Base-by-base conservation (phyloP, 2,888 invertebrate species). In the Leptopilina syphax region DNA sequence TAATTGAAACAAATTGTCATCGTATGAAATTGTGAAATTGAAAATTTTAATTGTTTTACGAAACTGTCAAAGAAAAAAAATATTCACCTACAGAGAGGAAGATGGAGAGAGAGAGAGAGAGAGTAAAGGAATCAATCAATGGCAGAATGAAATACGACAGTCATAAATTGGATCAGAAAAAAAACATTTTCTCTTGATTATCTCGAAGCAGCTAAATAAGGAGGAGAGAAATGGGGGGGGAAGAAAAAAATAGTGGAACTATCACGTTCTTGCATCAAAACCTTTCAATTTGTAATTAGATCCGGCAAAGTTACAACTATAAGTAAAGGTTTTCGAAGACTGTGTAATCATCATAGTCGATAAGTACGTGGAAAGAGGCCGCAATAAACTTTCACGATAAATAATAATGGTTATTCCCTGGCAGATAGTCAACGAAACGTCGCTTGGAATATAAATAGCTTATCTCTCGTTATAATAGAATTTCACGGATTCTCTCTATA, bases 201-300 rank as follows among this genome's bases (percentile, higher is more conserved):
- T 65, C 65, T 34, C 10, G 24, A 65, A 9, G 27, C 34, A 10
- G 44, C 34, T 34, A 34, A 34, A 34, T 34, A 34, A 34, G 34
- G 34, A 34, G 34, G 34, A 34, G 34, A 34, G 27, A 27, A 3
- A 27, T 1, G 3, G 27, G 3, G 34, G 50, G 50, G 50, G 50
- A 12, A 12, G 10, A 65, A 12, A 34, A 27, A 65, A 65, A 65
- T 27, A 65, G 10, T 65, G 65, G 65, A 65, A 9, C 65, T 65
- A 65, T 65, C 65, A 65, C 65, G 34, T 34, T 65, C 65, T 65
- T 65, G 65, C 65, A 65, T 65, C 65, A 34, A 34, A 65, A 65
- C 65, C 65, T 65, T 65, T 65, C 41, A 84, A 84, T 84, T 84
- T 81, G 83, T 84, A 83, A 84, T 85, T 85, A 82, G 82, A 83